A percentile compares a stretch with the other conserved stretches of the same genome.
phyloP scores from a whole-genome alignment of 2,113 vertebrate genomes.

The Limnothrissa miodon region DNA sequence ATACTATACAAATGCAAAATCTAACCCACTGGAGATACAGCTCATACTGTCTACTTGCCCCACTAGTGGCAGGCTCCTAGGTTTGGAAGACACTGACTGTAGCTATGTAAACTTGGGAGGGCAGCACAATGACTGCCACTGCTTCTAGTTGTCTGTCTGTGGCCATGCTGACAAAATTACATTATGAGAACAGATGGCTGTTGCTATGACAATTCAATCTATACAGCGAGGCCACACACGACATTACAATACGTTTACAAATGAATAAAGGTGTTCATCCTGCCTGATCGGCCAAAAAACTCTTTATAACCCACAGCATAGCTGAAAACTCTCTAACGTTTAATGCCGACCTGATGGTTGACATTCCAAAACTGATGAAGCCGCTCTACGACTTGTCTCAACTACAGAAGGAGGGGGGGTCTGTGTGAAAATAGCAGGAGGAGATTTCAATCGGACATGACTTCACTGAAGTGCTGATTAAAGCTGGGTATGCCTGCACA shows the following conservation, averaged over 20 bases:
- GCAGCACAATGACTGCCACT: background rate
- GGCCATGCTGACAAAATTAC: background rate
- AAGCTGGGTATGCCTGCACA: background rate
- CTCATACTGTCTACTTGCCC: no score
- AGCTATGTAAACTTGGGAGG: background rate
- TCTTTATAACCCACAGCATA: background rate
- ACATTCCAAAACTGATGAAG: background rate
- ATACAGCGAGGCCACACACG: background rate
- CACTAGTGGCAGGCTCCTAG: background rate
- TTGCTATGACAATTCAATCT: background rate
- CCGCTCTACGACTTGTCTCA: background rate
- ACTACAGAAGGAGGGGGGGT: background rate
- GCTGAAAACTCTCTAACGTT: background rate
- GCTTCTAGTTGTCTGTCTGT: background rate
- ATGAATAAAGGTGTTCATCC: background rate
- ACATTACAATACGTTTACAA: background rate
- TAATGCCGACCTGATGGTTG: background rate
- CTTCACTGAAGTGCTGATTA: background rate
- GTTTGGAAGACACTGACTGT: background rate
- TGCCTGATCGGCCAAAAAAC: background rate
- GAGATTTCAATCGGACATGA: background rate
- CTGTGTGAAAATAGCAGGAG: background rate
- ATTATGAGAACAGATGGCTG: background rate
- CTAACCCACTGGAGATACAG: background rate
- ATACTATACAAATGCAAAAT: no score